phyloP scores from a whole-genome alignment of 2,888 invertebrate genomes.

The Nomada hirtipes region DNA sequence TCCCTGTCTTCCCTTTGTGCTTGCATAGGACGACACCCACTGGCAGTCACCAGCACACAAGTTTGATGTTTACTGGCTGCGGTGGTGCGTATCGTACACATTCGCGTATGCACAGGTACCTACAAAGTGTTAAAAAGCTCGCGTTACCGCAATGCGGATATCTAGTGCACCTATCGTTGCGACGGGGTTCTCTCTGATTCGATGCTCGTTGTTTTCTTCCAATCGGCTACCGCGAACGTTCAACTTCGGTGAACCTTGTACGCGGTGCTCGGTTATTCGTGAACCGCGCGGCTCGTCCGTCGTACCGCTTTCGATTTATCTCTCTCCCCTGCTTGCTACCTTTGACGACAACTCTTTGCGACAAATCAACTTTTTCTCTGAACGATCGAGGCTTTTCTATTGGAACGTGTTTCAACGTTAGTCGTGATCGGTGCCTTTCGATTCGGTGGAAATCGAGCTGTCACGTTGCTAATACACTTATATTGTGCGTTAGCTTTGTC shows the following conservation, averaged over 20 bases:
- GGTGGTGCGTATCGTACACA: constrained; percentile 61
- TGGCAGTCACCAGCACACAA: constrained; percentile 61
- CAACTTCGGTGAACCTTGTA: constrained; percentile 27
- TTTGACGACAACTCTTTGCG: constrained; percentile 14
- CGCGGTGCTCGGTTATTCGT: constrained; percentile 2
- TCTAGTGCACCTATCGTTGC: constrained; percentile 58
- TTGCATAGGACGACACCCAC: constrained; percentile 61
- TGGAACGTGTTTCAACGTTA: constrained; percentile 33
- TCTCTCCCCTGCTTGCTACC: background rate
- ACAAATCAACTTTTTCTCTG: constrained; percentile 32
- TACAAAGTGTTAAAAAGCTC: constrained; percentile 71
- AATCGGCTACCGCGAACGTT: constrained; percentile 32
- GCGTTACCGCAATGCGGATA: constrained; percentile 77
- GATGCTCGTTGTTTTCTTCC: constrained; percentile 43
- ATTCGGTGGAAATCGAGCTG: constrained; percentile 52
- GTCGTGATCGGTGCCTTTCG: constrained; percentile 12
- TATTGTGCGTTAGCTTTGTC: background rate
- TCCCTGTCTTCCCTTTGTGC: constrained; percentile 50
- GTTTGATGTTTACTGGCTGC: constrained; percentile 67
- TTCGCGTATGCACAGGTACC: constrained; percentile 39
- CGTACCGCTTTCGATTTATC: constrained; percentile 13
- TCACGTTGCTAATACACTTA: constrained; percentile 34
- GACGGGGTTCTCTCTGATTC: constrained; percentile 26
- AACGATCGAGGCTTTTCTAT: constrained; percentile 6
- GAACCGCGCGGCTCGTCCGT: background rate